Conservation (phyloP, 2,113 vertebrate species). For the Neofelis nebulosa region DNA sequence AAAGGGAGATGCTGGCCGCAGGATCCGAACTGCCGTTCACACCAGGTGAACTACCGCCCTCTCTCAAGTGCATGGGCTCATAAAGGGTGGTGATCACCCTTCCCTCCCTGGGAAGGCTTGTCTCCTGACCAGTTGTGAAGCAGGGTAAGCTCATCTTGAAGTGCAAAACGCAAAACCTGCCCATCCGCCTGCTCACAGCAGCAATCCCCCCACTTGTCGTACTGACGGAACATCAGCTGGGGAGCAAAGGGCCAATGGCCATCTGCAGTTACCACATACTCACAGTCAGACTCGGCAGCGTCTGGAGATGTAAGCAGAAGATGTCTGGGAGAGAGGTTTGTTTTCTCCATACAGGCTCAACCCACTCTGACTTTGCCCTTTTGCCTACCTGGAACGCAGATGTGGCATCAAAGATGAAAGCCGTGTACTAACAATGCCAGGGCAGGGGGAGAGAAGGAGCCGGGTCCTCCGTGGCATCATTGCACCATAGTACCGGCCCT, state of each 20-base stretch:
- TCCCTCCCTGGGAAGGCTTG: background rate
- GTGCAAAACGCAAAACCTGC: background rate
- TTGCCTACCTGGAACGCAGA: background rate
- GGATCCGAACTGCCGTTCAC: background rate
- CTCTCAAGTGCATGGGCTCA: background rate
- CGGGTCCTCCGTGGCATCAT: background rate
- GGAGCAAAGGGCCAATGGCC: background rate
- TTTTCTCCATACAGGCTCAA: background rate
- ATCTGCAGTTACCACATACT: background rate
- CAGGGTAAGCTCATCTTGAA: background rate
- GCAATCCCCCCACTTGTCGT: fast-evolving
- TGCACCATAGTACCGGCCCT: fast-evolving
- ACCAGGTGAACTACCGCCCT: background rate
- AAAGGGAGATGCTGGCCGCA: background rate
- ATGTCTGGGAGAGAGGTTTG: background rate
- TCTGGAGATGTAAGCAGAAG: background rate
- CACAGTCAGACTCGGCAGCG: background rate
- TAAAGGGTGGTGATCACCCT: fast-evolving
- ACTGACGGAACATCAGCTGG: background rate
- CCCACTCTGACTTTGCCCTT: background rate
- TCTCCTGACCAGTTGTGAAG: background rate
- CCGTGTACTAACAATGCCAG: background rate
- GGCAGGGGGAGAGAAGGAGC: background rate
- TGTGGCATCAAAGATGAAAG: background rate
- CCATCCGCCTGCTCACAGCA: fast-evolving